Evolutionary conservation across 2,113 vertebrate species (phyloP).

Genomic region (Pitta sordida): DNA sequence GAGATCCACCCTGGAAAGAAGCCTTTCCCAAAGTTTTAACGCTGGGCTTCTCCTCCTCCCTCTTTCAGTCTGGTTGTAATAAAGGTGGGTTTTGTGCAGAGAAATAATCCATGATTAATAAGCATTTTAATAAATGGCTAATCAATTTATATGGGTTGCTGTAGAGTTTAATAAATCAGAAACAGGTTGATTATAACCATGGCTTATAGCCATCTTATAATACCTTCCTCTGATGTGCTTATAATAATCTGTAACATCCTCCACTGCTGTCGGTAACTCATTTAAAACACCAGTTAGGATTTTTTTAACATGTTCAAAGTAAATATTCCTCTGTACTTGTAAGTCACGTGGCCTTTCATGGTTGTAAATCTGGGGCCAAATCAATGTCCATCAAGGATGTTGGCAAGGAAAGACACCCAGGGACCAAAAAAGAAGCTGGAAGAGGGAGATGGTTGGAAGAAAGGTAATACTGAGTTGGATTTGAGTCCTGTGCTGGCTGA

Average conservation of each 20-base stretch:
- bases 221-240: constrained; percentile 49
- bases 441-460: background rate
- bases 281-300: background rate
- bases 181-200: background rate
- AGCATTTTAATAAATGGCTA: constrained; percentile 15
- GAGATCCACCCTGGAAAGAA: background rate
- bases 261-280: constrained; percentile 8
- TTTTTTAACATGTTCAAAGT: constrained; percentile 16
- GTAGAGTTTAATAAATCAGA: constrained; percentile 34
- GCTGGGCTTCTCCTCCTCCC: background rate
- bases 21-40: background rate
- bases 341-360: background rate
- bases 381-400: background rate
- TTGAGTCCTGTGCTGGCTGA: background rate
- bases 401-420: background rate
- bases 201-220: constrained; percentile 36
- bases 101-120: constrained; percentile 1
- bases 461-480: background rate
- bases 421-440: background rate
- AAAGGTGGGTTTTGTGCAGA: background rate
- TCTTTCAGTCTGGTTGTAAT: background rate
- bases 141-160: constrained; percentile 46
- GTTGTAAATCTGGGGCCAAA: background rate
- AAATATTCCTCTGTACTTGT: background rate
- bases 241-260: constrained; percentile 31